phyloP scores from a whole-genome alignment of 2,113 vertebrate genomes.

The Pleuronectes platessa region DNA sequence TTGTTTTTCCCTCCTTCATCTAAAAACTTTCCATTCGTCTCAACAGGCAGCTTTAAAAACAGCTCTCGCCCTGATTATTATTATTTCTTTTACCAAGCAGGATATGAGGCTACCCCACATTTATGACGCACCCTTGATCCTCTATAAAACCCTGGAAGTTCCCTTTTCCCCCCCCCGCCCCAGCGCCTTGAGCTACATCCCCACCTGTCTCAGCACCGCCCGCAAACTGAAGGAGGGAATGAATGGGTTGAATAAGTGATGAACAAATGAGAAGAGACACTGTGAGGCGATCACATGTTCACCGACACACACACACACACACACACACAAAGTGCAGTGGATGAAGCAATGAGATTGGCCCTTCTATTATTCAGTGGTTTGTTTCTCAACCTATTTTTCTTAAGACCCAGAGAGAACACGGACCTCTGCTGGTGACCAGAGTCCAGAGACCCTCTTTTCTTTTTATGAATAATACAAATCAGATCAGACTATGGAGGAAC shows the following conservation, averaged over 20 bases:
- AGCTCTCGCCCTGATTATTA: neutral
- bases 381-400: conserved; percentile 1
- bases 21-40: neutral
- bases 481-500: neutral
- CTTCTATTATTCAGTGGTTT: conserved; percentile 45
- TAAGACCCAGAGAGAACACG: neutral
- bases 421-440: neutral
- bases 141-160: neutral
- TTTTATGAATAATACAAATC: neutral
- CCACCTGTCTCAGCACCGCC: neutral
- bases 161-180: neutral
- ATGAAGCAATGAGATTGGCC: conserved; percentile 43
- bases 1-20: neutral
- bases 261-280: conserved; percentile 62
- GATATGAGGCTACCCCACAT: neutral
- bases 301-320: conserved; percentile 15
- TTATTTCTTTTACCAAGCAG: neutral
- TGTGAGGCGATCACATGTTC: conserved; percentile 11
- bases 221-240: conserved; percentile 32
- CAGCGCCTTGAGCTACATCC: neutral
- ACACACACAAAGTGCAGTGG: conserved; percentile 40
- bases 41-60: neutral
- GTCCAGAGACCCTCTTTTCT: neutral
- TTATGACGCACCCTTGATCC: neutral
- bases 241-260: conserved; percentile 65